A percentile compares a stretch with the other conserved stretches of the same genome.
Evolutionary conservation across 2,888 invertebrate species (phyloP).

Genomic region (Candidula unifasciata): DNA sequence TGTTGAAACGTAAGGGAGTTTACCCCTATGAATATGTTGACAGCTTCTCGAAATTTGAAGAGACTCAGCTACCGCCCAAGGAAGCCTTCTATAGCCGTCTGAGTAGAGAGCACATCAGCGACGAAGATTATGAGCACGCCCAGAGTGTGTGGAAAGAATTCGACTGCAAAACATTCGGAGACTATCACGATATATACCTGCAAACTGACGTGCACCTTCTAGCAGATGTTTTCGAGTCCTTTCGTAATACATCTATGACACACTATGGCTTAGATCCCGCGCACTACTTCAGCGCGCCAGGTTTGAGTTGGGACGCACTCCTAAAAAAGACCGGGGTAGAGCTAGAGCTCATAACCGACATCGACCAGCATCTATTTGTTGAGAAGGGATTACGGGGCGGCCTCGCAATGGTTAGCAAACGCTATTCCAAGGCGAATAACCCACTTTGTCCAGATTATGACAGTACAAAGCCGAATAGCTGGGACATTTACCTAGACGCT

Average conservation of each 20-base stretch:
- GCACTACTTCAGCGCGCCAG: conserved; percentile 8
- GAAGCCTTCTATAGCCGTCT: background rate
- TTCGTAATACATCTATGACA: background rate
- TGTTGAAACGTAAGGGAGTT: background rate
- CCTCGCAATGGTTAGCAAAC: background rate
- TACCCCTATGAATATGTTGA: background rate
- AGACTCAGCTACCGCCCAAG: background rate
- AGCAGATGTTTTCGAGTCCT: conserved; percentile 28
- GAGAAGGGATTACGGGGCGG: background rate
- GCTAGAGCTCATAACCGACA: conserved; percentile 4
- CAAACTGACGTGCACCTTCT: background rate
- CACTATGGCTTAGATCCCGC: background rate
- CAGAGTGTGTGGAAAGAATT: background rate
- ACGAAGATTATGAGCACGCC: background rate
- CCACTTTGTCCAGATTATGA: background rate
- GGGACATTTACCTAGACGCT: background rate
- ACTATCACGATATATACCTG: conserved; percentile 8
- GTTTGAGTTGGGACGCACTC: background rate
- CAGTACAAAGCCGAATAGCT: background rate
- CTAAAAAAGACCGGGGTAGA: conserved; percentile 10
- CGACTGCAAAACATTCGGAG: background rate
- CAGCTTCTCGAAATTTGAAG: background rate
- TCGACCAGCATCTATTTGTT: background rate
- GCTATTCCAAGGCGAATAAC: background rate
- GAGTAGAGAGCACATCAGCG: background rate